phyloP scores from a whole-genome alignment of 2,888 invertebrate species.

The Leucophora obtusa region DNA sequence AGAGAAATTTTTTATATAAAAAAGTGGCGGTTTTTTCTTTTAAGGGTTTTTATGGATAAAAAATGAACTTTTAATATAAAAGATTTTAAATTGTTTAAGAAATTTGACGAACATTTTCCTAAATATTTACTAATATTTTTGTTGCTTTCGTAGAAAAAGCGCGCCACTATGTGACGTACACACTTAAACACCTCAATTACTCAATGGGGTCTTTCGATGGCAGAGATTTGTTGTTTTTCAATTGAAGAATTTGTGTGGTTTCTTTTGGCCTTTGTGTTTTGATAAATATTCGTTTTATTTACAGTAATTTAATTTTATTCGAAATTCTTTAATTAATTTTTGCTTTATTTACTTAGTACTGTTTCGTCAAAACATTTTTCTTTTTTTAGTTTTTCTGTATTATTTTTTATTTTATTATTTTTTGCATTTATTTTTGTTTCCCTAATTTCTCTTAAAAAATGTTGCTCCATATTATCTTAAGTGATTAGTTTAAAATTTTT shows the following conservation, averaged over 20 bases:
- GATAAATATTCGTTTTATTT: background rate
- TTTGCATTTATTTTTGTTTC: slow-evolving; percentile 72
- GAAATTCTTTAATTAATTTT: slow-evolving; percentile 14
- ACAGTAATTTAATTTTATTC: slow-evolving; percentile 1
- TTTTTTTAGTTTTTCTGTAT: slow-evolving; percentile 33
- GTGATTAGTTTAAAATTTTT: background rate
- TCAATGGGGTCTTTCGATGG: slow-evolving; percentile 16
- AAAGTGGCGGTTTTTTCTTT: slow-evolving; percentile 55
- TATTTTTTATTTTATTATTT: slow-evolving; percentile 69
- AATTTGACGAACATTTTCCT: background rate
- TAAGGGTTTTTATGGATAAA: slow-evolving; percentile 25
- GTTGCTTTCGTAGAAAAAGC: slow-evolving; percentile 69
- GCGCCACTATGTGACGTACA: slow-evolving; percentile 76
- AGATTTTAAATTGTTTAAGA: background rate
- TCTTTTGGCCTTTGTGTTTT: slow-evolving; percentile 22
- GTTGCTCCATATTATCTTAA: slow-evolving; percentile 13
- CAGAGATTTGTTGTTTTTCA: slow-evolving; percentile 11
- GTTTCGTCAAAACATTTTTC: slow-evolving; percentile 75
- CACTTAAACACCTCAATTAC: slow-evolving; percentile 63
- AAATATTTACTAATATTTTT: background rate
- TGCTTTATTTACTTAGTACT: slow-evolving; percentile 68
- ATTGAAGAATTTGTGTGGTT: slow-evolving; percentile 1
- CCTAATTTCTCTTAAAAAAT: slow-evolving; percentile 37
- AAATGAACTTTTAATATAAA: background rate
- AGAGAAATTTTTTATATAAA: slow-evolving; percentile 73